These are phyloP conservation scores for Psittacula cyanocephala DNA, from an alignment of 2,113 vertebrate species.

Conservation along the genomic window DNA sequence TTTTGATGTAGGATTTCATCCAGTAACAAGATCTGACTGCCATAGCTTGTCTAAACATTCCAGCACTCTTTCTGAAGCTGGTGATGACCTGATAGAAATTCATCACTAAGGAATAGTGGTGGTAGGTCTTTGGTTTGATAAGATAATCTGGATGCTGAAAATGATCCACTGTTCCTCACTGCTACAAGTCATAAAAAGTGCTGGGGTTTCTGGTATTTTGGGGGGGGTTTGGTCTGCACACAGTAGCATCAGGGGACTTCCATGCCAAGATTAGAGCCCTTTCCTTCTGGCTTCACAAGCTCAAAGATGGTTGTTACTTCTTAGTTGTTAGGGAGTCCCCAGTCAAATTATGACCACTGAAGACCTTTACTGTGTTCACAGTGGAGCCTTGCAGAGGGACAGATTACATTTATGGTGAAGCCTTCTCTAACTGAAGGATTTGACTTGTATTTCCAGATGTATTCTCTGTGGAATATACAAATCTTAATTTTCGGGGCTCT, in stretches of 20 bases:
- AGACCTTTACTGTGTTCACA: not conserved
- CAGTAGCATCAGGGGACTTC: not conserved
- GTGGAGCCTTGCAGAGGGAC: not conserved
- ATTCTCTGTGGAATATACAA: not conserved
- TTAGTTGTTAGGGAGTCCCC: not conserved
- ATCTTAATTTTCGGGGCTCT: not conserved
- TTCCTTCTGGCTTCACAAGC: not conserved
- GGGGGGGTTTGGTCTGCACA: not conserved
- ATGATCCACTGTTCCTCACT: not conserved
- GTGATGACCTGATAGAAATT: not conserved
- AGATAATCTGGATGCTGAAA: not conserved
- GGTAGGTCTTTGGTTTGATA: not conserved
- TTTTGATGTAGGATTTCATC: not conserved
- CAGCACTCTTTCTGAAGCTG: not conserved
- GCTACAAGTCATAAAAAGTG: not conserved
- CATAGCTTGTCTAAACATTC: not conserved
- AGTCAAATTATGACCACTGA: not conserved
- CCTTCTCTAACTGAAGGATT: not conserved
- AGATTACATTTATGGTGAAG: not conserved
- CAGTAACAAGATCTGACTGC: not conserved
- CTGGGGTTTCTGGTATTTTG: not conserved
- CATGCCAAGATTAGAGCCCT: not conserved
- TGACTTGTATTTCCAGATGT: not conserved
- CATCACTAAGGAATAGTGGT: not conserved
- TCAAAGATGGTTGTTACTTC: not conserved